Percentiles rank a stretch among this genome's conserved stretches.
Evolutionary conservation across 1,140 invertebrate genomes (phyloP).

Genomic region (Apis mellifera): Amel_HAv3.1 CM009936.2:16948001-16948500

Average conservation of each 20-base stretch:
- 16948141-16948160: conserved; percentile 69
- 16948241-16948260: conserved; percentile 24
- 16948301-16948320: background rate
- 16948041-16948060: background rate
- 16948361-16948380: conserved; percentile 26
- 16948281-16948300: background rate
- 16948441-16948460: background rate
- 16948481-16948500: background rate
- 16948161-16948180: conserved; percentile 49
- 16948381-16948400: conserved; percentile 10
- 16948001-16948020: conserved; percentile 14
- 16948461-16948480: background rate
- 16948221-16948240: conserved; percentile 29
- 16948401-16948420: conserved; percentile 27
- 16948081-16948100: conserved; percentile 31
- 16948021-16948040: background rate
- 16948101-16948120: conserved; percentile 76
- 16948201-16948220: background rate
- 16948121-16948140: conserved; percentile 72
- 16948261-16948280: background rate
- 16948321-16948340: conserved; percentile 11
- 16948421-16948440: background rate
- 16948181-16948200: conserved; percentile 12
- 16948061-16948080: conserved; percentile 13
- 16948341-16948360: background rate